Evolutionary conservation across 2,888 invertebrate species (phyloP).

Genomic region (Drosophila anomalata): DNA sequence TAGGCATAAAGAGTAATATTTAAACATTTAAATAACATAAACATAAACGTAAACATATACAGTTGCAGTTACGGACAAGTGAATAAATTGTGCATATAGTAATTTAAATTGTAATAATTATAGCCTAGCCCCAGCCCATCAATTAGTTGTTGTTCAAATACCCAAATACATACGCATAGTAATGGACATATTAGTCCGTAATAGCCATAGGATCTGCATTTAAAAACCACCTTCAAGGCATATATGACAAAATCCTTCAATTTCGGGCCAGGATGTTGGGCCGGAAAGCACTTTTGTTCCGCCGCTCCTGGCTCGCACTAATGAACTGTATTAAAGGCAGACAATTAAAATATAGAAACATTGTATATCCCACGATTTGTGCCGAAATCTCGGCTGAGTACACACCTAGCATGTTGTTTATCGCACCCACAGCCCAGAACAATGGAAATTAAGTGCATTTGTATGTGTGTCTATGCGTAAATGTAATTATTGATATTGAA

Average conservation of each 20-base stretch:
- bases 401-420: conserved; percentile 67
- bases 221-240: conserved; percentile 56
- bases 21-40: conserved; percentile 12
- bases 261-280: conserved; percentile 46
- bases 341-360: conserved; percentile 50
- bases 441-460: conserved; percentile 41
- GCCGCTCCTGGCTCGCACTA: conserved; percentile 51
- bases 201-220: conserved; percentile 28
- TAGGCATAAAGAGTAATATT: conserved; percentile 32
- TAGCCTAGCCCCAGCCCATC: conserved; percentile 33
- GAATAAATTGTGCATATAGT: conserved; percentile 77
- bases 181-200: conserved; percentile 36
- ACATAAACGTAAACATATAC: conserved; percentile 3
- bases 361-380: conserved; percentile 24
- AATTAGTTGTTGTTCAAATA: conserved; percentile 64
- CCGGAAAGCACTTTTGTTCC: conserved; percentile 15
- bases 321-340: conserved; percentile 63
- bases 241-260: conserved; percentile 70
- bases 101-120: conserved; percentile 56
- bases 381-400: conserved; percentile 32
- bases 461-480: conserved; percentile 74
- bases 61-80: conserved; percentile 45
- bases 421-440: conserved; percentile 37
- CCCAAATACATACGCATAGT: conserved; percentile 16
- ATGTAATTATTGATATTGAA: conserved; percentile 78